These are phyloP conservation scores for Prorops nasuta DNA, from an alignment of 1,140 invertebrate species.

Conservation along the genomic window DNA sequence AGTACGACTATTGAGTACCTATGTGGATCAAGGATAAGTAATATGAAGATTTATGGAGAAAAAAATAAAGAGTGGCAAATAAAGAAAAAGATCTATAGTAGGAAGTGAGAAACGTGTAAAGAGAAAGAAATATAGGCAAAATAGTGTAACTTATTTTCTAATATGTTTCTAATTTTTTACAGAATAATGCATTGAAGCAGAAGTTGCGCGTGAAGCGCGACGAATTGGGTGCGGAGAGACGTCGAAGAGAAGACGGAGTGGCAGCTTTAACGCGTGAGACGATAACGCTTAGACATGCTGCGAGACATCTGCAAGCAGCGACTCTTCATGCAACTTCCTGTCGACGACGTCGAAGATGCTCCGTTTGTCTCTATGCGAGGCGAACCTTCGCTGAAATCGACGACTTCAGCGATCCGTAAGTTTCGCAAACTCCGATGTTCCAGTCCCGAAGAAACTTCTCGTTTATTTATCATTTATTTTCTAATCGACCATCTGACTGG, in stretches of 20 bases:
- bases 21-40: too few relatives aligned
- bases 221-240: constrained; percentile 48
- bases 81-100: too few relatives aligned
- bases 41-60: too few relatives aligned
- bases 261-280: constrained; percentile 44
- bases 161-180: too few relatives aligned
- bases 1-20: too few relatives aligned
- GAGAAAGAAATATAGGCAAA: too few relatives aligned
- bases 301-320: constrained; percentile 45
- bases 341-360: constrained; percentile 58
- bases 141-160: too few relatives aligned
- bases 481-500: not conserved
- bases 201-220: constrained; percentile 55
- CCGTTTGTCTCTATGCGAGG: constrained; percentile 62
- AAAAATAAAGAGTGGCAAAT: too few relatives aligned
- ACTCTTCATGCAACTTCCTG: constrained; percentile 51
- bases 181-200: constrained; percentile 60
- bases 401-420: constrained; percentile 56
- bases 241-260: constrained; percentile 48
- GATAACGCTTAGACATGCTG: constrained; percentile 42
- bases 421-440: constrained; percentile 15
- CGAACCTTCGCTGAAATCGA: constrained; percentile 62
- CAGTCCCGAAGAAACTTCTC: not conserved
- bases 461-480: not conserved
- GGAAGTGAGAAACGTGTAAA: too few relatives aligned